These are phyloP conservation scores for Pristionchus japonicus DNA, from an alignment of 2,888 invertebrate genomes.

Conservation along the genomic window DNA sequence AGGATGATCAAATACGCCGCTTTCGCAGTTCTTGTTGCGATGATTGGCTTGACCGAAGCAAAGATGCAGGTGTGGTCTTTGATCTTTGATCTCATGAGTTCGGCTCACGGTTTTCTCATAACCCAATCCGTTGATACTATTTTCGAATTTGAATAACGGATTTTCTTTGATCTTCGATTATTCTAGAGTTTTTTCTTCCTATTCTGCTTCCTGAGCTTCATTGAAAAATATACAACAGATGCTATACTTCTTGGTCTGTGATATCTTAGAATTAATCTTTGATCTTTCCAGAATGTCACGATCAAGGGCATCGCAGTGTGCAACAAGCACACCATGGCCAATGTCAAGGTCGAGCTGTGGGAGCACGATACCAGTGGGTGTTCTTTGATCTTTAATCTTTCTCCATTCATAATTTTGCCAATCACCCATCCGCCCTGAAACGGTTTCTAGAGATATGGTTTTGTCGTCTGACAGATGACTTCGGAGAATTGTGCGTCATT, in stretches of 20 bases:
- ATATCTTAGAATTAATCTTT: not conserved
- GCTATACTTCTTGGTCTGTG: too few relatives aligned
- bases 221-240: too few relatives aligned
- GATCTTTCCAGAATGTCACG: slow-evolving; percentile 58
- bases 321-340: slow-evolving; percentile 58
- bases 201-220: too few relatives aligned
- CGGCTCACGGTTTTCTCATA: too few relatives aligned
- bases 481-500: too few relatives aligned
- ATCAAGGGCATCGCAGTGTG: slow-evolving; percentile 61
- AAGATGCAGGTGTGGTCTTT: slow-evolving; percentile 13
- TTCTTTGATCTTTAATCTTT: not conserved
- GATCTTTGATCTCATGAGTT: too few relatives aligned
- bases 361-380: slow-evolving; percentile 60
- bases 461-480: not conserved
- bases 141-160: too few relatives aligned
- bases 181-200: too few relatives aligned
- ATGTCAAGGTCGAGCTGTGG: slow-evolving; percentile 58
- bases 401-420: not conserved
- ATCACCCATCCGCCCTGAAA: too few relatives aligned
- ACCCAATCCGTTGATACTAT: too few relatives aligned
- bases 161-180: too few relatives aligned
- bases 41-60: slow-evolving; percentile 31
- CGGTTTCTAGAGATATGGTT: not conserved
- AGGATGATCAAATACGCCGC: slow-evolving; percentile 28
- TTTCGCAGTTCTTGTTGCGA: slow-evolving; percentile 48